Percentiles rank a stretch among this genome's conserved stretches.
Conservation (phyloP, 2,113 vertebrate genomes). For the Odocoileus hemionus region DNA sequence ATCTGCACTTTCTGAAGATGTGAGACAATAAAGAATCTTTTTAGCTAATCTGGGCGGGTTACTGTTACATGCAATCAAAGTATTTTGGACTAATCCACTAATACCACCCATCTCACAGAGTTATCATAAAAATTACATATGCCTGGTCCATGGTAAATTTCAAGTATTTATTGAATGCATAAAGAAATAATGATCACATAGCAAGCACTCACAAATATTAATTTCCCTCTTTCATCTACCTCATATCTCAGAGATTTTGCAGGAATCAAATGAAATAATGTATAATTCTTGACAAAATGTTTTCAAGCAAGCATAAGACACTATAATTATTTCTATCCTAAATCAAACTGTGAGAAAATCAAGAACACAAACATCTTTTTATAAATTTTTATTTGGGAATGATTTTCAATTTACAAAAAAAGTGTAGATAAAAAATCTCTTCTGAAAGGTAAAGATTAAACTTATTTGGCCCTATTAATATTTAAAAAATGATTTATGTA, state of each 20-base stretch:
- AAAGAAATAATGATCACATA: not conserved
- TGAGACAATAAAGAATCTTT: not conserved
- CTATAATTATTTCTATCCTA: not conserved
- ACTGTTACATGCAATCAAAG: not conserved
- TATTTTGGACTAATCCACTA: not conserved
- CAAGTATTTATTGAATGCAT: not conserved
- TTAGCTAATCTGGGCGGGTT: not conserved
- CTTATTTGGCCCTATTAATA: not conserved
- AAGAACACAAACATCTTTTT: not conserved
- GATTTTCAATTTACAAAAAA: not conserved
- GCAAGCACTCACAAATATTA: not conserved
- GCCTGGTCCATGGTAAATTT: not conserved
- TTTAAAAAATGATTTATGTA: not conserved
- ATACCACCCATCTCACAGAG: not conserved
- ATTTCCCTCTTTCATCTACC: slow-evolving; percentile 8
- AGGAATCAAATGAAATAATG: slow-evolving; percentile 34
- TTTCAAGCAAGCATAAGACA: slow-evolving; percentile 6
- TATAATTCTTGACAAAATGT: not conserved
- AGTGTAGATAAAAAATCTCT: not conserved
- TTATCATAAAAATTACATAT: not conserved
- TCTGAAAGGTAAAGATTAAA: not conserved
- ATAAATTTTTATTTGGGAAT: not conserved
- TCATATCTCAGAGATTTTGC: not conserved
- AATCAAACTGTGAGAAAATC: not conserved
- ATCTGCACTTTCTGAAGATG: not conserved